These are phyloP conservation scores for Orycteropus afer DNA, from an alignment of 2,113 vertebrate genomes.

Conservation along the genomic window DNA sequence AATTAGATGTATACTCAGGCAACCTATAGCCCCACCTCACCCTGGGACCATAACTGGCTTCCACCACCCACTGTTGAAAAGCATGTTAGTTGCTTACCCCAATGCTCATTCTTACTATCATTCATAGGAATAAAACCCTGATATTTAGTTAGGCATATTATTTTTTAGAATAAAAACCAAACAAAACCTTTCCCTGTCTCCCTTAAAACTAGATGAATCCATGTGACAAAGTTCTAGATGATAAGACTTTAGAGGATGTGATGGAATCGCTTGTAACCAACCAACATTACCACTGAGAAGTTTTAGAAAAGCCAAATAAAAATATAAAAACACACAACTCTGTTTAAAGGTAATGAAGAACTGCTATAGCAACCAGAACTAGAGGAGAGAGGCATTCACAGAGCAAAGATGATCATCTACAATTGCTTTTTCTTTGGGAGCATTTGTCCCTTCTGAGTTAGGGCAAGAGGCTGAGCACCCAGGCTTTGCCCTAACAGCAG, in stretches of 20 bases:
- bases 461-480: not conserved
- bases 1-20: not conserved
- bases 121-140: not conserved
- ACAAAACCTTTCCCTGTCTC: not conserved
- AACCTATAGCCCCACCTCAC: not conserved
- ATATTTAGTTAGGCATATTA: not conserved
- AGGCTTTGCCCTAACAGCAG: not conserved
- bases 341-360: not conserved
- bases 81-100: not conserved
- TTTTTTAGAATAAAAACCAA: not conserved
- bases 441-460: not conserved
- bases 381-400: not conserved
- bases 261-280: not conserved
- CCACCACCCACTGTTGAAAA: not conserved
- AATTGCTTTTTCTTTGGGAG: not conserved
- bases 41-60: not conserved
- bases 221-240: not conserved
- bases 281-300: not conserved
- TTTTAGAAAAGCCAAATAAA: conserved; percentile 30
- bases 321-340: not conserved
- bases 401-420: not conserved
- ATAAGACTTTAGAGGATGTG: not conserved
- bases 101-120: not conserved
- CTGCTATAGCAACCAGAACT: not conserved
- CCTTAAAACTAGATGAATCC: not conserved